These are phyloP conservation scores for Drosophila peninsularis DNA, from an alignment of 2,888 invertebrate genomes.

Conservation along the genomic window DNA sequence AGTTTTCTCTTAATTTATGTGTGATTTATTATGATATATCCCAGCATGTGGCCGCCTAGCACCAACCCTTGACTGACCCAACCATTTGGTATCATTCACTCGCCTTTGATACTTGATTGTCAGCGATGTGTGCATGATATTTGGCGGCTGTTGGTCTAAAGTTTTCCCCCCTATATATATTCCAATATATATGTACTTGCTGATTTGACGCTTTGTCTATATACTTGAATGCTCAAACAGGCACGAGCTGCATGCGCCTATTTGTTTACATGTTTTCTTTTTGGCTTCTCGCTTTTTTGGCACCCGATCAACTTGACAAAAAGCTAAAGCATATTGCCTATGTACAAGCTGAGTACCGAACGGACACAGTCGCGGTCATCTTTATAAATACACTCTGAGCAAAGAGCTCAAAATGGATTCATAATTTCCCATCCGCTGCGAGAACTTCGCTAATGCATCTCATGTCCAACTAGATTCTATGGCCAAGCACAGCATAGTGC, in stretches of 20 bases:
- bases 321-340: conserved; percentile 46
- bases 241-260: conserved; percentile 64
- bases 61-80: conserved; percentile 24
- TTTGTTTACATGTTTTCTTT: conserved; percentile 52
- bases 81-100: conserved; percentile 51
- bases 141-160: conserved; percentile 31
- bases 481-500: conserved; percentile 1
- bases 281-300: conserved; percentile 63
- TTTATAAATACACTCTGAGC: conserved; percentile 14
- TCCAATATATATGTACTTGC: conserved; percentile 4
- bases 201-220: conserved; percentile 39
- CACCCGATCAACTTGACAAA: conserved; percentile 63
- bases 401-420: neutral
- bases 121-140: conserved; percentile 50
- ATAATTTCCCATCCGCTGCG: neutral
- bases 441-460: conserved; percentile 30
- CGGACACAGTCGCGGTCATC: conserved; percentile 18
- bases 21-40: conserved; percentile 72
- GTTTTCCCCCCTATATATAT: conserved; percentile 10
- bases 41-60: conserved; percentile 52
- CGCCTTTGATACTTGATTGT: conserved; percentile 18
- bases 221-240: conserved; percentile 34
- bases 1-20: conserved; percentile 25
- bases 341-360: conserved; percentile 41
- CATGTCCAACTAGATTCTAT: conserved; percentile 18